Percentiles rank a stretch among this genome's conserved stretches.
phyloP scores from a whole-genome alignment of 2,797 vertebrate species.

The Oryzias dopingdopingensis region DNA sequence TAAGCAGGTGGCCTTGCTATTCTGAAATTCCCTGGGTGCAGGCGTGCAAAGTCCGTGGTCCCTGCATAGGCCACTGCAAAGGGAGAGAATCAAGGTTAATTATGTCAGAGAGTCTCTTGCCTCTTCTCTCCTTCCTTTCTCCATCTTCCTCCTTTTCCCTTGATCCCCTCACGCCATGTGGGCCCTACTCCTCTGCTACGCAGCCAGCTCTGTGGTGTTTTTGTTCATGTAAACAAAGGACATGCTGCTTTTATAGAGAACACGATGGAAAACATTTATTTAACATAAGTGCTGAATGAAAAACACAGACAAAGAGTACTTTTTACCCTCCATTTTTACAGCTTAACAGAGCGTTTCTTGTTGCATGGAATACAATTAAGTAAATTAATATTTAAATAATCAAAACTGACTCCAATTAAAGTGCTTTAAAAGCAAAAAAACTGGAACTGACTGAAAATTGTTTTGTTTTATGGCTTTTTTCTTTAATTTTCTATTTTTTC shows the following conservation, averaged over 20 bases:
- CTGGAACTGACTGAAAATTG: constrained; percentile 1
- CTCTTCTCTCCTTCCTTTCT: constrained; percentile 77
- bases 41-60: constrained; percentile 79
- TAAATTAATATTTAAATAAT: too few relatives aligned
- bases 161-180: constrained; percentile 65
- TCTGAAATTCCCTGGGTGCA: constrained; percentile 83
- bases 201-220: constrained; percentile 81
- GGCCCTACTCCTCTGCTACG: constrained; percentile 62
- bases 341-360: too few relatives aligned
- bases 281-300: constrained; percentile 39
- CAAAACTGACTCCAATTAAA: too few relatives aligned
- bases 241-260: constrained; percentile 58
- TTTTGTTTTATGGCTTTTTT: constrained; percentile 21
- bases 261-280: constrained; percentile 44
- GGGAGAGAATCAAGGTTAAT: constrained; percentile 94
- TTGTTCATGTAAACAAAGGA: constrained; percentile 70
- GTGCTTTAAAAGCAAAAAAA: too few relatives aligned
- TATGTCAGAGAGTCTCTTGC: constrained; percentile 90
- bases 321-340: constrained; percentile 9
- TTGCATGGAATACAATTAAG: too few relatives aligned
- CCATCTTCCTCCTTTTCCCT: constrained; percentile 50
- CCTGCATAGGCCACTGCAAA: constrained; percentile 83
- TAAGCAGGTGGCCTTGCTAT: constrained; percentile 66
- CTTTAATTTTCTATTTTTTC: constrained; percentile 15
- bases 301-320: constrained; percentile 15